Evolutionary conservation across 2,888 invertebrate species (phyloP).

Genomic region (Cerastis rubricosa): DNA sequence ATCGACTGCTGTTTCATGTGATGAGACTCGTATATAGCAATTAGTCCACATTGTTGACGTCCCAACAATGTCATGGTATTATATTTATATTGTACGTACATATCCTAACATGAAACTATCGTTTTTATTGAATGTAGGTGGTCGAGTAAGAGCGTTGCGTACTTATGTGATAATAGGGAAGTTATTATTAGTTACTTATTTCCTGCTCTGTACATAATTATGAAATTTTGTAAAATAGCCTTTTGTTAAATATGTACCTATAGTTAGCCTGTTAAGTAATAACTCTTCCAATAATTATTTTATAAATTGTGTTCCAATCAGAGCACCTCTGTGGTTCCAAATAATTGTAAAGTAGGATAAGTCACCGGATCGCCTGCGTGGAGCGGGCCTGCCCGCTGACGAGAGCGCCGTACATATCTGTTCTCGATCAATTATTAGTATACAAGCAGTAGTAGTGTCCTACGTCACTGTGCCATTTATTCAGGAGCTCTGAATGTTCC

Average conservation of each 20-base stretch:
- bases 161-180: constrained; percentile 89
- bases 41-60: constrained; percentile 74
- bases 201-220: constrained; percentile 85
- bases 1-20: constrained; percentile 90
- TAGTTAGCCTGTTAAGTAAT: constrained; percentile 72
- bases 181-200: constrained; percentile 83
- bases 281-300: constrained; percentile 78
- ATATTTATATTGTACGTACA: constrained; percentile 83
- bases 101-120: constrained; percentile 84
- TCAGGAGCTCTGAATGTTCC: constrained; percentile 44
- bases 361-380: constrained; percentile 37
- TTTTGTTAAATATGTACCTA: constrained; percentile 70
- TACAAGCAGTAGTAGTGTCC: constrained; percentile 46
- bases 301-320: constrained; percentile 72
- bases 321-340: constrained; percentile 73
- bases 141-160: constrained; percentile 81
- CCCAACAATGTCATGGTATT: constrained; percentile 82
- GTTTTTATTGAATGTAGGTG: constrained; percentile 78
- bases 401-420: constrained; percentile 58
- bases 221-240: constrained; percentile 77
- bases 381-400: constrained; percentile 36
- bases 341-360: constrained; percentile 69
- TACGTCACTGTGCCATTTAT: constrained; percentile 65
- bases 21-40: constrained; percentile 80
- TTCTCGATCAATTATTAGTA: constrained; percentile 50